Evolutionary conservation across 2,113 vertebrate genomes (phyloP), one percentile per base, ranked within the genome.

Genomic region (Xyliphius kryptos): DNA sequence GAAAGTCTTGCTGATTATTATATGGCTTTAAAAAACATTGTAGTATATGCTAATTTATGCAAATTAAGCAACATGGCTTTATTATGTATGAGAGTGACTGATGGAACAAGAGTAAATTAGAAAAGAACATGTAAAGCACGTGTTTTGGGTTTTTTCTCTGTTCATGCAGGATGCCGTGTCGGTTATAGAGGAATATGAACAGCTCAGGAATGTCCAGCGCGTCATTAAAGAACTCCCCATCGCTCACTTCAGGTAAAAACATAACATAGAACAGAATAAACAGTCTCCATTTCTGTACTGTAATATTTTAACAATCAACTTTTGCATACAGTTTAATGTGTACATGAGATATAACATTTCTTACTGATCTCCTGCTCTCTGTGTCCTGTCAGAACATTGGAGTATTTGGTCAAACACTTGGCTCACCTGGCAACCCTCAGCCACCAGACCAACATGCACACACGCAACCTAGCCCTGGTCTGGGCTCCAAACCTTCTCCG

Each of bases 401-500:
- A 99, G 88, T 97, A 91, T 85, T 82, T 99, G 73, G 91, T 87
- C 26, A 93, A 91, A 70, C 96, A 99, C 77, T 78, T 99, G 84
- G 80, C 90, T 64, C 88, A 89, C 75, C 82, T 99, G 1, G 95
- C 94, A 56, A 97, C 95, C 58, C 89, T 94, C 78, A 97, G 95
- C 83, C 80, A 78, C 71, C 84, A 88, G 83, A 99, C 96, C 52
- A 98, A 97, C 84, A 99, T 99, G 96, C 96, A 98, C 2, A 89
- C 92, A 66, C 89, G 93, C 63, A 99, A 99, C 83, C 79, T 99
- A 81, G 96, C 96, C 19, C 82, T 99, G 70, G 96, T 99, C 51
- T 99, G 96, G 96, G 94, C 96, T n/a, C 96, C 96, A 37, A 99
- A 99, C 74, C 89, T 99, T 20, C 86, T 99, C 74, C 89, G 95